A percentile compares a stretch with the other conserved stretches of the same genome.
Conservation (phyloP, 1,140 invertebrate species). For the Bombus waltoni region DNA sequence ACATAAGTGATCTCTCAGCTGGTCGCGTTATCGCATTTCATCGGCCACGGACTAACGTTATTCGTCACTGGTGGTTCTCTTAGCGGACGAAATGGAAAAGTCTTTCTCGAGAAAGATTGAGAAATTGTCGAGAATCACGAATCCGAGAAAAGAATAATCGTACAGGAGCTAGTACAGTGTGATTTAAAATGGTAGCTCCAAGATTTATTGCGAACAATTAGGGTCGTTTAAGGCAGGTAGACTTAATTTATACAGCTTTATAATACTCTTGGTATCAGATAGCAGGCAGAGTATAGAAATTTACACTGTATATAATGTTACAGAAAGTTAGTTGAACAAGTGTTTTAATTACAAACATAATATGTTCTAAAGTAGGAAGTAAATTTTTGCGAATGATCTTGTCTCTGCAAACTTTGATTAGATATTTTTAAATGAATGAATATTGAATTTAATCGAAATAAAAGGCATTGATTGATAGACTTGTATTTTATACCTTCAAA, state of each 20-base stretch:
- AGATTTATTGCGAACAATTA: not conserved
- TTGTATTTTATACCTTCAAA: too few species aligned
- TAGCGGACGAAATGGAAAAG: not conserved
- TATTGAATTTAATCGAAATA: too few species aligned
- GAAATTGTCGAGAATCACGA: not conserved
- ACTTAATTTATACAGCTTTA: not conserved
- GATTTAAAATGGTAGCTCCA: not conserved
- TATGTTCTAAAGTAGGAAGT: too few species aligned
- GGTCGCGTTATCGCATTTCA: constrained; percentile 14
- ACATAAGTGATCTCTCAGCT: not conserved
- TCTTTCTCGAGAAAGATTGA: not conserved
- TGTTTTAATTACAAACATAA: too few species aligned
- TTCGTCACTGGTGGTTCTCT: not conserved
- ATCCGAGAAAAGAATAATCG: not conserved
- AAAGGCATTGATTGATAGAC: too few species aligned
- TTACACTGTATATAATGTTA: too few species aligned
- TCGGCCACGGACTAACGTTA: not conserved
- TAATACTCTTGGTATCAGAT: not conserved
- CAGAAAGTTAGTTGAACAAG: too few species aligned
- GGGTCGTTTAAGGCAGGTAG: not conserved
- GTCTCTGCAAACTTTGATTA: too few species aligned
- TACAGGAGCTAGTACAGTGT: accelerated
- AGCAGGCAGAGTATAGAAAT: too few species aligned
- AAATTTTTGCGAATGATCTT: too few species aligned
- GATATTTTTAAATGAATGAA: too few species aligned